Base-by-base conservation (phyloP, 1,140 invertebrate species). In the Steinernema feltiae region DNA sequence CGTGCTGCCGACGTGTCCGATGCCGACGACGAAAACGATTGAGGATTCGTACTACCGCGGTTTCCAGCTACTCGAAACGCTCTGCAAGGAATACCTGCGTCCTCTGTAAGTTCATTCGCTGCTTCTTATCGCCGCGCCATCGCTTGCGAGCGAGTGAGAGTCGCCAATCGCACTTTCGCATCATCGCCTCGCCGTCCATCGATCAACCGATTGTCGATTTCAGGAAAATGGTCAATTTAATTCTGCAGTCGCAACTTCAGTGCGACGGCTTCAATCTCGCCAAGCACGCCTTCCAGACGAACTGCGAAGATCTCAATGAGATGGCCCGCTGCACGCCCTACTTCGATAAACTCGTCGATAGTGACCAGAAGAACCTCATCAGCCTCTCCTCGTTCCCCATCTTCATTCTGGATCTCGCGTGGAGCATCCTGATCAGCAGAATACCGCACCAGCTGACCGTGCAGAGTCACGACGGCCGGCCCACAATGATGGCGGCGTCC, bases 1-100 rank as follows among this genome's bases (percentile, higher is more conserved):
- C 24, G n/a, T 78, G 21, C 77, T 79, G 1, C 78, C 78, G 27
- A 29, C 78, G 21, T 79, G 78, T 35, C 77, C 78, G 69, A 53
- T 76, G 17, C 78, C 78, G 30, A 79, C 78, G 1, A 77, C 74
- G 18, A 79, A 79, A 30, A 78, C 78, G 1, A 72, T 79, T 15
- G 75, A 73, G 29, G 29, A 32, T 2, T 32, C 69, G 7, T 73
- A 46, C 41, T 73, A 63, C 53, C 53, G 53, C 24, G 53, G 53
- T 3, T 12, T 63, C 41, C 7, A 7, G 7, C 41, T 46, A 3
- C 53, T 63, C 12, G 53, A 63, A 27, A 27, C 24, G 53, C 53
- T 63, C 24, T 63, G 15, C 53, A 63, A 63, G 24, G 53, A 63
- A 27, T 63, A n/a, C 53, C 53, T 63, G 12, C 53, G 53, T 17